Base-by-base conservation (phyloP, 2,113 vertebrate genomes). In the Potamarius usumacintae region DNA sequence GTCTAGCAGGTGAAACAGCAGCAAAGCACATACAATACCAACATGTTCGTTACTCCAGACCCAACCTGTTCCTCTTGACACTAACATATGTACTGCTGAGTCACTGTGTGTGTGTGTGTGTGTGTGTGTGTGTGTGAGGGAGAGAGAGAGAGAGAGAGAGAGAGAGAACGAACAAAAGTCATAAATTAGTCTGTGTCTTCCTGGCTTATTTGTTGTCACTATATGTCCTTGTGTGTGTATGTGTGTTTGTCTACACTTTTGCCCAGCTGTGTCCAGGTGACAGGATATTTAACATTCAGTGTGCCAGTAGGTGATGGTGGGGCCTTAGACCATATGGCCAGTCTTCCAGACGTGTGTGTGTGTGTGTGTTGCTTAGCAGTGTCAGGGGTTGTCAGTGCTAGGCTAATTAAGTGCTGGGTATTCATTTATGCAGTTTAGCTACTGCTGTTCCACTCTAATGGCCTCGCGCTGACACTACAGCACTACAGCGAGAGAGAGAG, bases 371-470 rank as follows among this genome's bases (percentile, higher is more conserved):
- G 63, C 62, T 86, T 89, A 77, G 82, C 80, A 89, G n/a, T 85
- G 87, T 77, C 86, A 83, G 79, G 50, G 71, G 53, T 71, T 50
- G 85, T 90, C 86, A 84, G 85, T 72, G 72, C 72, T 25, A 52
- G 53, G 83, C 78, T 89, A 90, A 90, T 90, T 92, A 90, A 90
- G 71, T 83, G 58, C 83, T 42, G n/a, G 76, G 63, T 84, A 89
- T 89, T 87, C 69, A 84, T 85, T 87, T 89, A 88, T 83, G 17
- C 53, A 87, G 79, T 84, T 89, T 86, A 83, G n/a, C 84, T 76
- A 22, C 80, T 82, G 88, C 67, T 80, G 82, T 87, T 88, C 76
- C 82, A 60, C 85, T 63, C 82, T 88, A 89, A 88, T 82, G 89
- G 71, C 48, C 65, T 91, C 71, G 82, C 67, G 48, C 57, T 84